Percentiles rank a stretch among this genome's conserved stretches.
Evolutionary conservation across 2,797 vertebrate genomes (phyloP).

Genomic region (Mormyrus hasselquistii): DNA sequence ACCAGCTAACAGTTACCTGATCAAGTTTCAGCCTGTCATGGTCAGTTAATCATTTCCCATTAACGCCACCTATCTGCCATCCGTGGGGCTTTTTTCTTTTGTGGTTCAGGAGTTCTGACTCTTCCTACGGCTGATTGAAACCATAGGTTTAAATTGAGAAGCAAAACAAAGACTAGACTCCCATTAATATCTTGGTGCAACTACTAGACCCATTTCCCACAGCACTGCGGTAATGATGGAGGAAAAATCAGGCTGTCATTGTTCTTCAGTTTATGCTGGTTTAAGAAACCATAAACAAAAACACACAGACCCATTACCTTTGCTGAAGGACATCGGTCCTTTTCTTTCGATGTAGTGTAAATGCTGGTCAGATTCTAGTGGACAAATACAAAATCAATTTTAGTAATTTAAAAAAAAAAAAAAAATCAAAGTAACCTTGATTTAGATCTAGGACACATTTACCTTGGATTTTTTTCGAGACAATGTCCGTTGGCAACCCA

Average conservation of each 20-base stretch:
- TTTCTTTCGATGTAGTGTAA: slow-evolving; percentile 39
- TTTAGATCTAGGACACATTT: not conserved
- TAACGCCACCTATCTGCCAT: slow-evolving; percentile 31
- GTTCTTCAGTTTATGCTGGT: not conserved
- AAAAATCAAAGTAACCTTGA: slow-evolving; percentile 4
- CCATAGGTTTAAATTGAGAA: not conserved
- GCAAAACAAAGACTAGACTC: not conserved
- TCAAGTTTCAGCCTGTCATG: not conserved
- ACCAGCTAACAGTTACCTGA: not conserved
- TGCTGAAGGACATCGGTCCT: slow-evolving; percentile 54
- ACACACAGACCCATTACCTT: slow-evolving; percentile 49
- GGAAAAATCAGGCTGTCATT: not conserved
- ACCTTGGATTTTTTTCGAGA: not conserved
- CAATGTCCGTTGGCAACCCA: slow-evolving; percentile 19
- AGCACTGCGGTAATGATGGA: not conserved
- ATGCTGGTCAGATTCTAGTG: slow-evolving; percentile 58
- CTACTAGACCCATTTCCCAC: not conserved
- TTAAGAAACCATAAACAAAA: not conserved
- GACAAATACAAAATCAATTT: not conserved
- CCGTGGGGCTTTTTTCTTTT: slow-evolving; percentile 35
- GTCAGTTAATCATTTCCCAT: not conserved
- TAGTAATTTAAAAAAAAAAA: not conserved
- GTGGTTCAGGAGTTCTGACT: not conserved
- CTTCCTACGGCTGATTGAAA: not conserved
- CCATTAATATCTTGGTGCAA: not conserved